phyloP scores from a whole-genome alignment of 2,888 invertebrate species.

The Agrochola litura region DNA sequence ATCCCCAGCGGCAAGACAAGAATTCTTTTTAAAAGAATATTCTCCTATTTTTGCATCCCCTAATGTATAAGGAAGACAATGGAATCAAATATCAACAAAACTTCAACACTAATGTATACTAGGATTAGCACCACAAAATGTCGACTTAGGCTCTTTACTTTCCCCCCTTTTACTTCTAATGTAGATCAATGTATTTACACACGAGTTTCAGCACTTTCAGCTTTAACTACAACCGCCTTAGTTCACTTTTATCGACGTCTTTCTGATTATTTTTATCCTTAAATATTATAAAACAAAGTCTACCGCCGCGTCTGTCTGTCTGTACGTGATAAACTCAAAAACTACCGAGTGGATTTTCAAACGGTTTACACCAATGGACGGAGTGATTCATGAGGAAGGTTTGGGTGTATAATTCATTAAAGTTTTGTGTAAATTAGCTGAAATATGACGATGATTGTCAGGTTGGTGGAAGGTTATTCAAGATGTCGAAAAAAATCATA shows the following conservation, averaged over 20 bases:
- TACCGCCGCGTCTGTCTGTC: too few relatives aligned
- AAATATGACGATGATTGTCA: too few relatives aligned
- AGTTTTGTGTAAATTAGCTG: too few relatives aligned
- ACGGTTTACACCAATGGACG: too few relatives aligned
- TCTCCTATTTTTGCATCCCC: not conserved
- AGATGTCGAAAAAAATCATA: too few relatives aligned
- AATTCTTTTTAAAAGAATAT: not conserved
- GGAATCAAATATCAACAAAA: constrained; percentile 23
- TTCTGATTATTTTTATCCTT: constrained; percentile 36
- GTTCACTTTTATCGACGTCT: constrained; percentile 13
- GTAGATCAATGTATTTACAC: constrained; percentile 39
- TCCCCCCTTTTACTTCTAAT: constrained; percentile 19
- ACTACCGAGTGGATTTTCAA: too few relatives aligned
- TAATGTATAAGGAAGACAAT: not conserved
- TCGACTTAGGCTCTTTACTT: constrained; percentile 24
- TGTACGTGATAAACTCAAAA: too few relatives aligned
- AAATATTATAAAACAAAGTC: too few relatives aligned
- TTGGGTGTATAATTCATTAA: too few relatives aligned
- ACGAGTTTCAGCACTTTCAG: constrained; percentile 7
- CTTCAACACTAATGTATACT: constrained; percentile 15
- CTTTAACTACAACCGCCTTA: constrained; percentile 3
- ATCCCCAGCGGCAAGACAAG: not conserved
- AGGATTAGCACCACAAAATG: constrained; percentile 41
- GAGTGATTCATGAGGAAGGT: too few relatives aligned
- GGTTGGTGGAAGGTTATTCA: too few relatives aligned